Evolutionary conservation across 2,797 vertebrate species (phyloP), one percentile per base, ranked within the genome.

Genomic region (Xenopus petersii): DNA sequence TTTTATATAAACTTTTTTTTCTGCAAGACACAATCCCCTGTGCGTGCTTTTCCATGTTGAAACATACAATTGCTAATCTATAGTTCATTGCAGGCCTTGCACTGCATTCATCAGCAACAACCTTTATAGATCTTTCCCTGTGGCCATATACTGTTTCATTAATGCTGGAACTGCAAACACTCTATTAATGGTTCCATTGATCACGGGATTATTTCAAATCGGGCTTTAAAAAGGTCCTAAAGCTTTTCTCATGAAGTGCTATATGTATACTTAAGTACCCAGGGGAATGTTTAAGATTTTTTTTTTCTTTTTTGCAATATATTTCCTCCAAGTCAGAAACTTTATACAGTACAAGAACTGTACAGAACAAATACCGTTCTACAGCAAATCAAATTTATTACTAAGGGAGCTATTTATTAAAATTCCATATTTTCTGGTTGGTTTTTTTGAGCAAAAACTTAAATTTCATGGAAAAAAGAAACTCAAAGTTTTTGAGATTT

Each of bases 11-110:
- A 72, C 47, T 60, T 48, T 21, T 58, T 49, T 33, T 54, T 60
- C 49, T 8, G 54, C 58, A 55, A 56, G 54, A n/a, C 48, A 13
- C 36, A 46, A 49, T 68, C 51, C 63, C 71, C 49, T 66, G 70
- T 67, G 59, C 21, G 48, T 26, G 24, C 62, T 81, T 67, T 13
- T 81, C 79, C 60, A 46, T 78, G 80, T 70, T 72, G 74, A 80
- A 83, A 82, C 77, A 80, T 85, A 81, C 86, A 83, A 82, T 80
- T 81, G 81, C 12, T 80, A 76, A 79, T 82, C 84, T 84, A 76
- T 61, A 71, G 74, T 77, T 80, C 26, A 54, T 72, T 82, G 80
- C 75, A 79, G 76, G 82, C 70, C 54, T 67, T 75, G 81, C 75
- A 82, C 74, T 46, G 55, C 36, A 64, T 83, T 86, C 82, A 84